Evolutionary conservation across 1,140 invertebrate species (phyloP), one percentile per base, ranked within the genome.

Genomic region (Trypoxylus dichotomus): DNA sequence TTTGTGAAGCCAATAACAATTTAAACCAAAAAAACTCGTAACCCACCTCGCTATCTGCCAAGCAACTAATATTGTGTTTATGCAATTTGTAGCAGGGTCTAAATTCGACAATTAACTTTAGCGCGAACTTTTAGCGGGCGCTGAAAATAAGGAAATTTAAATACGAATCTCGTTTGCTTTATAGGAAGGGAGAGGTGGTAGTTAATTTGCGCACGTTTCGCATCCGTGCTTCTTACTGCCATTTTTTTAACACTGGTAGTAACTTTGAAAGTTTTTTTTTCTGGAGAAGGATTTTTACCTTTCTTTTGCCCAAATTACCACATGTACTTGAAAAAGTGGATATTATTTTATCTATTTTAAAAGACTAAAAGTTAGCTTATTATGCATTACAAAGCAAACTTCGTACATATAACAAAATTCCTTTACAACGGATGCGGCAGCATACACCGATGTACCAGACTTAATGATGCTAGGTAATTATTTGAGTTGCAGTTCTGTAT

Each of bases 111-210:
- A 68, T 68, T 68, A 68, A 68, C 60, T 29, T 15, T 29, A 8
- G 24, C 11, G 60, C 11, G 15, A 68, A 29, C 15, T 54, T 27
- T 68, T 68, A 68, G 24, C 5, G 24, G 60, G 25, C 13, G 60
- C 27, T 13, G 60, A 68, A 68, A 68, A 68, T 68, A 68, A 68
- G 60, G 60, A 29, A 68, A 68, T 68, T 68, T 68, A 68, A 68
- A 68, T 68, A 68, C 60, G 13, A 68, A 2, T 68, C 60, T 68
- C 24, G 60, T 68, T 68, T 68, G 60, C 21, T 68, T 68, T 68
- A 24, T 68, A 68, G 24, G 15, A 8, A 25, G 27, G 60, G 47
- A 13, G 60, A 15, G 60, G 24, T 15, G 60, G 60, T 29, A 68
- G 60, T 68, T 68, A 68, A 68, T 68, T 58, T 68, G 60, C 21